Percentiles rank a stretch among this genome's conserved stretches.
phyloP scores from a whole-genome alignment of 2,113 vertebrate species.

The Chionis minor region DNA sequence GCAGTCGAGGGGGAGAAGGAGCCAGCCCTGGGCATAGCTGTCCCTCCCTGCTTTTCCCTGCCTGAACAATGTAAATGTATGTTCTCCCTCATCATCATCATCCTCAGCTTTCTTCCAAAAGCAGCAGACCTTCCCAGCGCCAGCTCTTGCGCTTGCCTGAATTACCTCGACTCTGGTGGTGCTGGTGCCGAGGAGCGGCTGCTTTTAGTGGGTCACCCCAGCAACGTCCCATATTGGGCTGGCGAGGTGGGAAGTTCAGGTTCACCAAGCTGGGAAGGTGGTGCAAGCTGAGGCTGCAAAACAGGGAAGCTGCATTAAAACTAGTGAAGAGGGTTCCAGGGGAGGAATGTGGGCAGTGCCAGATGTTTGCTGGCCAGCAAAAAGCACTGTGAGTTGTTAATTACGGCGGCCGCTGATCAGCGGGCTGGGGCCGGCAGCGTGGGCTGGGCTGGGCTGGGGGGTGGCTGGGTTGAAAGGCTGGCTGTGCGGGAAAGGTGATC shows the following conservation, averaged over 20 bases:
- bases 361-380: slow-evolving; percentile 1
- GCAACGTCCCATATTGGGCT: background rate
- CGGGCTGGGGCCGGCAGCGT: background rate
- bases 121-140: background rate
- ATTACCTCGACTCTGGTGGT: background rate
- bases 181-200: background rate
- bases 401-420: background rate
- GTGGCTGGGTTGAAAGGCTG: background rate
- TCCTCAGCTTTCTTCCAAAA: background rate
- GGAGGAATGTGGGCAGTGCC: background rate
- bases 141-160: background rate
- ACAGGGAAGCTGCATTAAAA: background rate
- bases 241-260: background rate
- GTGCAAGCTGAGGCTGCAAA: background rate
- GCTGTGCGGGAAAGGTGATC: background rate
- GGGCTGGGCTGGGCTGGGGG: background rate
- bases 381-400: background rate
- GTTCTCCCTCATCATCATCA: background rate
- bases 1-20: background rate
- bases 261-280: background rate
- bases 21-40: background rate
- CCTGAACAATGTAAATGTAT: rapidly evolving
- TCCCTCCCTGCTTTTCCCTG: background rate
- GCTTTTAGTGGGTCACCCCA: background rate
- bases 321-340: background rate